Base-by-base conservation (phyloP, 64 coral and sea anemone genomes). In the Platygyra sinensis region DNA sequence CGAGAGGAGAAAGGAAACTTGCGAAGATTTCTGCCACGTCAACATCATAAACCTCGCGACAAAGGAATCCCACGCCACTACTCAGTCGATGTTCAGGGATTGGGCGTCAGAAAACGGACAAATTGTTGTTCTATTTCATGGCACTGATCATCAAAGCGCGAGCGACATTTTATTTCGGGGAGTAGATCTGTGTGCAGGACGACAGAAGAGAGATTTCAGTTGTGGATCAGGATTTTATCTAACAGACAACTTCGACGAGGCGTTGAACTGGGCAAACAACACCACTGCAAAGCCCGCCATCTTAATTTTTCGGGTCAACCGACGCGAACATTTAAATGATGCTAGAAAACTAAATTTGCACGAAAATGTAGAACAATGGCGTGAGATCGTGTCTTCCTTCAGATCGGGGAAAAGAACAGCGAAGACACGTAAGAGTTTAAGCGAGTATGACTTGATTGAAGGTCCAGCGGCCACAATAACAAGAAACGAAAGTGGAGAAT, bases 131-230 rank as follows among this genome's bases (percentile, higher is more conserved):
- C 62, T 94, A 1, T 96, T 86, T 78, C 94, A 96, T 67, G 94
- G 94, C 79, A 96, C 94, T 30, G 90, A 96, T 80, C 90, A 89
- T 51, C 63, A 89, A 10, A 89, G 90, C n/a, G 94, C 90, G 0
- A 14, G 8, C 59, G 62, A 90, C 22, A 93, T 96, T 67, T 59
- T 93, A 36, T 20, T 36, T 46, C 36, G 80, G 67, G 94, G 94
- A 67, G 93, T 96, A 12, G 72, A 89, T 51, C 27, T 96, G 75
- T 61, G 64, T 17, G 0, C 10, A 62, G 94, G 90, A 15, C 67
- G 32, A 61, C 22, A 89, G 24, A 89, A 92, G 36, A 86, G 90
- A 14, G 94, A 96, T 73, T 96, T 96, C 73, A 92, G 90, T 18
- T 63, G 83, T 86, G 94, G 94, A 52, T 28, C 30, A 59, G 94